phyloP scores from a whole-genome alignment of 2,888 invertebrate species.

The Tupiocoris notatus region DNA sequence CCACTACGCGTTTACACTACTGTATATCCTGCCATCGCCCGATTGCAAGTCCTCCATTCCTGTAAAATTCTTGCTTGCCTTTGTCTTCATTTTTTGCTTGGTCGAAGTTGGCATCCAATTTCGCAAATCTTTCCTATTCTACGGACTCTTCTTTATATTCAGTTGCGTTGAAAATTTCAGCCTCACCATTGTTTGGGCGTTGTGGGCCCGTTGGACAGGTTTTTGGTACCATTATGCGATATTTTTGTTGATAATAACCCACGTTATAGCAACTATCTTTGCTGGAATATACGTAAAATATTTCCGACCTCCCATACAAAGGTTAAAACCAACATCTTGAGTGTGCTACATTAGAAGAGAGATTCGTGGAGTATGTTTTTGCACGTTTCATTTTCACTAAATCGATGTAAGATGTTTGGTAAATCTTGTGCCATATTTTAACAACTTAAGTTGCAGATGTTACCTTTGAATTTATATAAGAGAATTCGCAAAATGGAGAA shows the following conservation, averaged over 20 bases:
- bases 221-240: slow-evolving; percentile 72
- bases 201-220: slow-evolving; percentile 59
- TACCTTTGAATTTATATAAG: too few relatives aligned
- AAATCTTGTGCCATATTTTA: too few relatives aligned
- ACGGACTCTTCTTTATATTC: slow-evolving; percentile 66
- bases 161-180: slow-evolving; percentile 66
- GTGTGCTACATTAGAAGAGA: too few relatives aligned
- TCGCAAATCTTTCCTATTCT: slow-evolving; percentile 68
- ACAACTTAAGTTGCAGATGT: too few relatives aligned
- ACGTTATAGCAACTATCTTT: slow-evolving; percentile 61
- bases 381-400: too few relatives aligned
- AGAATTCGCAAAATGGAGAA: too few relatives aligned
- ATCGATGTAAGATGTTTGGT: too few relatives aligned
- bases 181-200: slow-evolving; percentile 70
- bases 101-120: slow-evolving; percentile 79
- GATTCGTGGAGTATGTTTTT: too few relatives aligned
- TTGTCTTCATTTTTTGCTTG: slow-evolving; percentile 72
- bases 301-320: slow-evolving; percentile 59
- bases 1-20: slow-evolving; percentile 68
- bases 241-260: slow-evolving; percentile 62
- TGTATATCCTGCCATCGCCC: slow-evolving; percentile 65
- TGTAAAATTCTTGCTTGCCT: slow-evolving; percentile 62
- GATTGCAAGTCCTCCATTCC: slow-evolving; percentile 53
- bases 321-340: slow-evolving; percentile 41
- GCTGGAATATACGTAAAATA: slow-evolving; percentile 65